Percentiles rank a stretch among this genome's conserved stretches.
Conservation (phyloP, 2,797 vertebrate genomes). For the Macroramphosus scolopax region DNA sequence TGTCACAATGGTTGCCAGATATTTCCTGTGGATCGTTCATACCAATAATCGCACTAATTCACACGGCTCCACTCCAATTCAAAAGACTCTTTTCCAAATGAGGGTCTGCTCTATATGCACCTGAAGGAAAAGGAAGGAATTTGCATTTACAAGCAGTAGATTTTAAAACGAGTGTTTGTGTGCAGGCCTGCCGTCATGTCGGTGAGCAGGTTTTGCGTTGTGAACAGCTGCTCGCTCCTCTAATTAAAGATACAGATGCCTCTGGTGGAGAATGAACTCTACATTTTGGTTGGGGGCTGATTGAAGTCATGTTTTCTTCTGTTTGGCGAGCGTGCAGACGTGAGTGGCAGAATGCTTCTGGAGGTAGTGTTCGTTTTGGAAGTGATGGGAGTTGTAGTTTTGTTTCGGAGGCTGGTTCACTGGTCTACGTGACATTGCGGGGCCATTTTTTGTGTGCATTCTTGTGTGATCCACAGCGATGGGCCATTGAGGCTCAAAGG, state of each 20-base stretch:
- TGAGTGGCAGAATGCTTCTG: conserved; percentile 31
- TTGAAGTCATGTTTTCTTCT: conserved; percentile 51
- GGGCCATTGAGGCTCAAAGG: conserved; percentile 71
- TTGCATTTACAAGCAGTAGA: conserved; percentile 17
- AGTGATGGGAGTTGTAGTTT: conserved; percentile 12
- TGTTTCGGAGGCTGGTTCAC: conserved; percentile 7
- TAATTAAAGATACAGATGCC: conserved; percentile 76
- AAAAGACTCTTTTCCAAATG: neutral
- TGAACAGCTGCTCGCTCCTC: conserved; percentile 73
- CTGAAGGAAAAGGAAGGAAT: conserved; percentile 32
- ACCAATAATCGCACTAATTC: neutral
- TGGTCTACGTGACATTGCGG: conserved; percentile 11
- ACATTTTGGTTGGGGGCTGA: conserved; percentile 53
- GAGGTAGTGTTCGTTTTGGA: conserved; percentile 5
- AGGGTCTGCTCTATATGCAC: neutral
- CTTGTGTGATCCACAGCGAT: conserved; percentile 41
- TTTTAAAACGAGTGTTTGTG: conserved; percentile 31
- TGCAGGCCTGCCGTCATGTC: conserved; percentile 27
- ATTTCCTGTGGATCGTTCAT: too few species aligned
- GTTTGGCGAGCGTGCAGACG: conserved; percentile 15
- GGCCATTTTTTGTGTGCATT: conserved; percentile 6
- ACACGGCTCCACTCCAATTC: too few species aligned
- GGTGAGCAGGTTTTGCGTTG: conserved; percentile 47
- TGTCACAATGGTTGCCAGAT: too few species aligned
- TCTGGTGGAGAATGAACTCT: conserved; percentile 69